Evolutionary conservation across 2,113 vertebrate genomes (phyloP), one percentile per base, ranked within the genome.

Genomic region (Morone saxatilis): DNA sequence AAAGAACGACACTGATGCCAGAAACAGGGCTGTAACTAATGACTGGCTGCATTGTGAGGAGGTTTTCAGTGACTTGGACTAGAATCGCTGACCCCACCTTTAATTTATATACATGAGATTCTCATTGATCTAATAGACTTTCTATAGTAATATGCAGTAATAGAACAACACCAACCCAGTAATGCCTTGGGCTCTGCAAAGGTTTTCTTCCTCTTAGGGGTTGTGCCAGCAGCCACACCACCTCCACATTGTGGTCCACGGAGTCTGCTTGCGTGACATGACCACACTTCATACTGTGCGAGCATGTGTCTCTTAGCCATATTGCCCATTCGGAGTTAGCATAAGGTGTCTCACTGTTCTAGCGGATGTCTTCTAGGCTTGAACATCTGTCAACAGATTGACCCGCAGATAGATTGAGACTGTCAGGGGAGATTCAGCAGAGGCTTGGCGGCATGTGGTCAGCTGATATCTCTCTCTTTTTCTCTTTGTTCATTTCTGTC

Each of bases 291-390:
- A 86, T 20, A 51, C 89, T 81, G 89, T 61, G 89, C 13, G 12
- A 89, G 84, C 89, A 86, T 87, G 88, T 92, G 91, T 89, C 73
- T 65, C 76, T 56, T 12, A 53, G 75, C 73, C 78, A 7, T 53
- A 61, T 51, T 56, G 65, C 69, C 68, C 80, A 40, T 54, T 80
- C 45, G 4, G 53, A 45, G 41, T 70, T 61, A 68, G 78, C 86
- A 85, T 50, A 87, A 83, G 86, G 91, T 56, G 69, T 76, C 87
- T 88, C 78, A 19, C 78, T 36, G 61, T 80, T 87, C 51, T 25
- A 25, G 81, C 67, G 77, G 85, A 86, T 87, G 88, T 87, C 81
- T 84, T 79, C 78, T 73, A 84, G 86, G 86, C 91, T 51, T n/a
- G 56, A 88, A 80, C 83, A 87, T 68, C 85, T 90, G 88, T 78